Percentiles rank a stretch among this genome's conserved stretches.
phyloP scores from a whole-genome alignment of 2,797 vertebrate genomes.

The Gorsachius magnificus region DNA sequence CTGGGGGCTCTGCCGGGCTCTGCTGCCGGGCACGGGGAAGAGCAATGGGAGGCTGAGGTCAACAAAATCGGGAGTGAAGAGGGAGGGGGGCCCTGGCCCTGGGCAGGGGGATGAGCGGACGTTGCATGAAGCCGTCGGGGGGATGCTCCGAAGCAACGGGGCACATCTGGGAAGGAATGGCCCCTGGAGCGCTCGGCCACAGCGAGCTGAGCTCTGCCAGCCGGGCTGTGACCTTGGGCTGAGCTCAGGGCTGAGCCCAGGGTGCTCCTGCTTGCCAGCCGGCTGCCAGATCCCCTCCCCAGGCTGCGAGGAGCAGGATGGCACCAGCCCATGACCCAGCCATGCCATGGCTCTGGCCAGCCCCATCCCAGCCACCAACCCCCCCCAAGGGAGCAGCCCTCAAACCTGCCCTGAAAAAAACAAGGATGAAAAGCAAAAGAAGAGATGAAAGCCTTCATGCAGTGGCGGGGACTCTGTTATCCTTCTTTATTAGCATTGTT shows the following conservation, averaged over 20 bases:
- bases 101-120: background rate
- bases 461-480: background rate
- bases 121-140: background rate
- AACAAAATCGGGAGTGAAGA: accelerated
- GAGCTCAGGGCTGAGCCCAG: background rate
- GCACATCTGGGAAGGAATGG: background rate
- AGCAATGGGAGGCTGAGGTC: background rate
- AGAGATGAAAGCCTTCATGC: background rate
- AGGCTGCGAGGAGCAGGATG: accelerated
- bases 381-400: background rate
- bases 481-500: background rate
- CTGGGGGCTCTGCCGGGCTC: background rate
- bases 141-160: background rate
- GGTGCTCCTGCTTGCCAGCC: background rate
- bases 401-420: background rate
- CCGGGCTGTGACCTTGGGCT: background rate
- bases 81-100: background rate
- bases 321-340: background rate
- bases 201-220: background rate
- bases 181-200: accelerated
- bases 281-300: background rate
- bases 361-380: background rate
- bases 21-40: background rate
- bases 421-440: background rate
- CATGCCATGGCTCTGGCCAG: background rate